Evolutionary conservation across 2,797 vertebrate genomes (phyloP).

Genomic region (Muraenolepis orangiensis): DNA sequence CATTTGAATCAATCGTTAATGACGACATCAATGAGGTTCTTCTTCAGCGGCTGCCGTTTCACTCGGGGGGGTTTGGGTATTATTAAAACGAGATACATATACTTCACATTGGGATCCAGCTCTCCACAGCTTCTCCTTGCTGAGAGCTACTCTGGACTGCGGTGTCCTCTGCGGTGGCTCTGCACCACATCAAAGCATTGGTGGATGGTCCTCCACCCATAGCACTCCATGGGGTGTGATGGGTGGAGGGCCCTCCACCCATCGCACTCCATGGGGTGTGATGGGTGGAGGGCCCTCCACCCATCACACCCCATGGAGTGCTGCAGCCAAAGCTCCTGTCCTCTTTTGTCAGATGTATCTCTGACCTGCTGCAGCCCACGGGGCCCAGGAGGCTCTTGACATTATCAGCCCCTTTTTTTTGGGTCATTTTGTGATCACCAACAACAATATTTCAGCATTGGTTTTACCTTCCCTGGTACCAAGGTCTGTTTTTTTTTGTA

Average conservation of each 20-base stretch:
- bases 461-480: neutral
- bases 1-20: neutral
- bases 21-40: neutral
- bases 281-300: no score
- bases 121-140: neutral
- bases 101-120: neutral
- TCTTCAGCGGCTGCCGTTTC: neutral
- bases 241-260: no score
- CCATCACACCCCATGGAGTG: no score
- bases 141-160: neutral
- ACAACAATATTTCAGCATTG: neutral
- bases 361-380: no score
- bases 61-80: neutral
- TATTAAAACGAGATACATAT: neutral
- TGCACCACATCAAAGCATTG: no score
- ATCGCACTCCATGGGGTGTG: no score
- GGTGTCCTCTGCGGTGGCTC: neutral
- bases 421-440: neutral
- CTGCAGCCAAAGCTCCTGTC: no score
- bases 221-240: no score
- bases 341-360: no score
- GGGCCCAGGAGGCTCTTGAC: neutral
- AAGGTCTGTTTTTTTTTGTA: neutral
- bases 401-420: neutral
- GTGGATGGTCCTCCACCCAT: no score